Conservation (phyloP, 2,888 invertebrate species). For the Aspidiotus rigidus region DNA sequence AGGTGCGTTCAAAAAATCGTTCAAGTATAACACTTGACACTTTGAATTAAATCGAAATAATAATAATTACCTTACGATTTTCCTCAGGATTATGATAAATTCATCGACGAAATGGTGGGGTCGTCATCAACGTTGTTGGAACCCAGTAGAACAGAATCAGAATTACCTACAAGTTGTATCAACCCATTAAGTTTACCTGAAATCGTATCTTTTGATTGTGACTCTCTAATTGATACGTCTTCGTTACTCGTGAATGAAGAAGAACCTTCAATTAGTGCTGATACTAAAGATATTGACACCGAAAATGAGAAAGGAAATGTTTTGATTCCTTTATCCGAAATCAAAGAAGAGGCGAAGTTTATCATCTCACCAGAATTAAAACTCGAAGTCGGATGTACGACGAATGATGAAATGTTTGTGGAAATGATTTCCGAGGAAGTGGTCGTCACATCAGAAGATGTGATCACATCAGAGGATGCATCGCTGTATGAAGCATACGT, state of each 20-base stretch:
- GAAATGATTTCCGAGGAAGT: conserved; percentile 28
- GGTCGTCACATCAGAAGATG: conserved; percentile 23
- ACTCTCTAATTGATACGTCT: too few species aligned
- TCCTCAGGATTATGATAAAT: neutral
- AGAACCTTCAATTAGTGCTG: too few species aligned
- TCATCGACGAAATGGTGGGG: conserved; percentile 61
- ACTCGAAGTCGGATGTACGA: neutral
- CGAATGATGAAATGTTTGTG: conserved; percentile 6
- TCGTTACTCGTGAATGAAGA: too few species aligned
- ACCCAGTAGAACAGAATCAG: conserved; percentile 47
- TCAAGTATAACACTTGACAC: neutral
- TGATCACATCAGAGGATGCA: conserved; percentile 16
- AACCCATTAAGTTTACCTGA: too few species aligned
- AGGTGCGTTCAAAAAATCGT: neutral
- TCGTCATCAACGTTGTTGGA: conserved; percentile 73
- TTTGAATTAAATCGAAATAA: conserved; percentile 17
- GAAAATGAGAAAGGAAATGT: neutral
- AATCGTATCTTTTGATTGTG: too few species aligned
- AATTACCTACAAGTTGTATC: neutral
- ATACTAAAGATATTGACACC: too few species aligned
- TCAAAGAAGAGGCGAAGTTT: conserved; percentile 16
- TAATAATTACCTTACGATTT: conserved; percentile 4
- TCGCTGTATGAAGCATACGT: conserved; percentile 13
- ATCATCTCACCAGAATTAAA: neutral
- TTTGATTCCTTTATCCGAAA: neutral